Evolutionary conservation across 2,888 invertebrate genomes (phyloP).

Genomic region (Troides oblongomaculatus): DNA sequence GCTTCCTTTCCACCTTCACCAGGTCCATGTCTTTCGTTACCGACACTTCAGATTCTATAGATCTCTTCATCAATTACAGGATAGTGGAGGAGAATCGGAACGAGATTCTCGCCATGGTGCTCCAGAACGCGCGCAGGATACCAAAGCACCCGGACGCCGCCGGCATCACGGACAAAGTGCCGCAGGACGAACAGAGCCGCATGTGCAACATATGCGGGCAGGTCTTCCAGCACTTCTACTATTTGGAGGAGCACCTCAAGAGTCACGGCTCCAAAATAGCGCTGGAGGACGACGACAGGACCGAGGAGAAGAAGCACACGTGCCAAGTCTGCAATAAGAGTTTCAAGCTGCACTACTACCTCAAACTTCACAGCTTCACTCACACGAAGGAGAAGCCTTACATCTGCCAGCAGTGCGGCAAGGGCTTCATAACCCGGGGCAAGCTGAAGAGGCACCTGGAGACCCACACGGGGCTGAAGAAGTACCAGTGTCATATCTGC

Average conservation of each 20-base stretch:
- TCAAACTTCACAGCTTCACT: constrained; percentile 68
- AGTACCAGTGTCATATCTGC: constrained; percentile 73
- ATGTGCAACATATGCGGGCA: constrained; percentile 74
- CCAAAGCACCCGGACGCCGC: constrained; percentile 48
- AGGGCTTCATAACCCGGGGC: constrained; percentile 69
- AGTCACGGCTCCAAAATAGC: constrained; percentile 67
- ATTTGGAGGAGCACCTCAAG: constrained; percentile 67
- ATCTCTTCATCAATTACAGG: constrained; percentile 38
- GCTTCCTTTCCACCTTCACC: too few species aligned
- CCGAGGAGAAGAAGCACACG: constrained; percentile 61
- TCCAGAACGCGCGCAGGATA: constrained; percentile 67
- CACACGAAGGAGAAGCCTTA: constrained; percentile 71
- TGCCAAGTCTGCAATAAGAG: constrained; percentile 65
- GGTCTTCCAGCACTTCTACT: constrained; percentile 70
- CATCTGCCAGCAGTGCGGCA: constrained; percentile 71
- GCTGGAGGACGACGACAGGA: constrained; percentile 50
- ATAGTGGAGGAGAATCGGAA: constrained; percentile 65
- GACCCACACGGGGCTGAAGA: constrained; percentile 66
- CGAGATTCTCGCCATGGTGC: constrained; percentile 68
- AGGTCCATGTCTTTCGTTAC: too few species aligned
- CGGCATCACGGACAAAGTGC: constrained; percentile 38
- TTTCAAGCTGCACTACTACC: constrained; percentile 68
- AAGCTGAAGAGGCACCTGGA: constrained; percentile 69
- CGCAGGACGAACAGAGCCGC: constrained; percentile 58
- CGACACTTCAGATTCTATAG: too few species aligned